Base-by-base conservation (phyloP, 2,797 vertebrate species). In the Glyptemys insculpta region DNA sequence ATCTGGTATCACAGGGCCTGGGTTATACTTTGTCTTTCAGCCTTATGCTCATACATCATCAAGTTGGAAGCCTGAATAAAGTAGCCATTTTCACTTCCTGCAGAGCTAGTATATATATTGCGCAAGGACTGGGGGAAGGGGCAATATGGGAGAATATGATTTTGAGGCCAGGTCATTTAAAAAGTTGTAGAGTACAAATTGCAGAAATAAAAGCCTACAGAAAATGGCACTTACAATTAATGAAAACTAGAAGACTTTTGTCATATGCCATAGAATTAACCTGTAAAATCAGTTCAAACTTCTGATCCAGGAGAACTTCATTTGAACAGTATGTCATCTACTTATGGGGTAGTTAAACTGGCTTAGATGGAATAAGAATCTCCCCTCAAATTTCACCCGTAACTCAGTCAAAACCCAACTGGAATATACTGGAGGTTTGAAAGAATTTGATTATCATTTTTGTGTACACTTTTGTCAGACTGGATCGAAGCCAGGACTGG, bases 221-320 rank as follows among this genome's bases (percentile, higher is more conserved):
- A 84, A 97, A 97, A 93, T 86, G 87, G 90, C 94, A 96, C 94
- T 97, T 96, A 96, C 12, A 94, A 96, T 94, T 97, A 97, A 97
- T 97, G 95, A 97, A 96, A 96, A 94, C 86, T 88, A 92, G 86
- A 96, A 94, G 80, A 62, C 90, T 94, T 89, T 94, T 91, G 93
- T 94, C 94, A 90, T 95, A 96, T 95, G 93, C 88, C 90, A 96
- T 89, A 93, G 86, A 94, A 95, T 96, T 96, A 94, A 97, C 95
- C 92, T 97, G 81, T 91, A 95, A 92, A 95, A 96, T 94, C 95
- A 90, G 94, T 95, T 96, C 94, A 97, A 94, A 94, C 91, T 96
- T 29, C 12, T 47, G 12, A 27, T 44, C 25, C 25, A 76, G 72
- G 37, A 47, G 41, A 44, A 76, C 23, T 76, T 97, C 50, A 86